These are phyloP conservation scores for Porites lutea DNA, from an alignment of 64 coral and sea anemone species.

Conservation along the genomic window DNA sequence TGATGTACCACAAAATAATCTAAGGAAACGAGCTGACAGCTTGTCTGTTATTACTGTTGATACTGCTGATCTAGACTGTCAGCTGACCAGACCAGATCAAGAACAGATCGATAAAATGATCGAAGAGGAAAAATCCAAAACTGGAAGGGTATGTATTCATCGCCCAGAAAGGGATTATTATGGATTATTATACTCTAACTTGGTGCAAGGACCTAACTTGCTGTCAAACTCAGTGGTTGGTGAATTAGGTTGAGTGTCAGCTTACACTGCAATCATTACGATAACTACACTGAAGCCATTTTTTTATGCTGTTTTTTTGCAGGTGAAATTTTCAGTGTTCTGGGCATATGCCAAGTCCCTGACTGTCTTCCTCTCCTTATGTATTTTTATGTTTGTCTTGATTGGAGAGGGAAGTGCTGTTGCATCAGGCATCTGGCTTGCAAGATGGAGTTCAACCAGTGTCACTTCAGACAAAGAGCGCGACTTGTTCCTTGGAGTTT, in stretches of 20 bases:
- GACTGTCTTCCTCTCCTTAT: slow-evolving; percentile 28
- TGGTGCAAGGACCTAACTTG: too few relatives aligned
- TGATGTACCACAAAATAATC: not conserved
- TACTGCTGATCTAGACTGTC: slow-evolving; percentile 73
- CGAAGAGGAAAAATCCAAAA: slow-evolving; percentile 73
- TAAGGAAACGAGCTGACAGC: slow-evolving; percentile 40
- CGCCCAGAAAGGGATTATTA: too few relatives aligned
- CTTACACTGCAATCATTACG: too few relatives aligned
- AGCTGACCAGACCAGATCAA: slow-evolving; percentile 57
- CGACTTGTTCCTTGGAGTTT: slow-evolving; percentile 67
- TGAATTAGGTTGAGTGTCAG: too few relatives aligned
- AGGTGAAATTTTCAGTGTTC: slow-evolving; percentile 82
- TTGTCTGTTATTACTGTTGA: slow-evolving; percentile 67
- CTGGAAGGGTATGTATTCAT: slow-evolving; percentile 59
- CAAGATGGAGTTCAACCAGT: slow-evolving; percentile 80
- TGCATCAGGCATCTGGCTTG: slow-evolving; percentile 85
- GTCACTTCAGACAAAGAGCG: slow-evolving; percentile 60
- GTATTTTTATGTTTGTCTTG: slow-evolving; percentile 50
- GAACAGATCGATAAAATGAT: slow-evolving; percentile 74
- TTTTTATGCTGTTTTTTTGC: not conserved
- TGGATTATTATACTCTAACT: too few relatives aligned
- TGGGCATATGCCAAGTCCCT: slow-evolving; percentile 62
- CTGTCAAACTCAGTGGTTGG: too few relatives aligned
- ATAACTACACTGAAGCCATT: not conserved
- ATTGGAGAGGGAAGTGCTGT: slow-evolving; percentile 44